Evolutionary conservation across 2,113 vertebrate genomes (phyloP).

Genomic region (Lynx canadensis): DNA sequence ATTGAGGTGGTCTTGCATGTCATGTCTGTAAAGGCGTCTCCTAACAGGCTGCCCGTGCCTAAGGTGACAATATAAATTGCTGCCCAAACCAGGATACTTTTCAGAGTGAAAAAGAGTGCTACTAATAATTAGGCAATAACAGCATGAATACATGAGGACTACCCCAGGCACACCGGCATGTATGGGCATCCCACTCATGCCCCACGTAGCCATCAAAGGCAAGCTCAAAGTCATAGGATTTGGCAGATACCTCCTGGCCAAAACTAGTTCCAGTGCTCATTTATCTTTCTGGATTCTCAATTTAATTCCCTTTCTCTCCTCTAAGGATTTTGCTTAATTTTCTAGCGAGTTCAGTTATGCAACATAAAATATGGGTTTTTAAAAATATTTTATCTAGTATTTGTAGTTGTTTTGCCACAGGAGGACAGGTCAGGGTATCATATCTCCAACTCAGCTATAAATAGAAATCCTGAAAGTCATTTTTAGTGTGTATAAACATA

Average conservation of each 20-base stretch:
- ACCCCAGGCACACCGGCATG: background rate
- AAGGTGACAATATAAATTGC: background rate
- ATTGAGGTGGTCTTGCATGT: background rate
- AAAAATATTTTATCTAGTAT: background rate
- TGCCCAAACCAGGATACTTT: background rate
- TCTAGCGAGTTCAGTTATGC: background rate
- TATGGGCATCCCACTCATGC: background rate
- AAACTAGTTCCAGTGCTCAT: background rate
- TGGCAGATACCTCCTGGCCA: background rate
- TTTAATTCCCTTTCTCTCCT: background rate
- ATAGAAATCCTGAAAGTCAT: background rate
- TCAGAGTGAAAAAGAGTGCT: background rate
- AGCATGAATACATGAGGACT: background rate
- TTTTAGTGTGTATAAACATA: background rate
- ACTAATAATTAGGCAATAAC: background rate
- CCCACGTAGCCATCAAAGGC: background rate
- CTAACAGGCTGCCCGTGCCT: background rate
- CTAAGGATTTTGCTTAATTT: conserved; percentile 16
- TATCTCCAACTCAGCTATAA: background rate
- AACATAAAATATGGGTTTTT: background rate
- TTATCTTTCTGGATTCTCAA: background rate
- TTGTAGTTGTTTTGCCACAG: background rate
- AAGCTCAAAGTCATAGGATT: background rate
- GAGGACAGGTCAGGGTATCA: background rate
- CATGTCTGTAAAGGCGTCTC: background rate